These are phyloP conservation scores for Gallirallus australis DNA, from an alignment of 2,797 vertebrate genomes.

Conservation along the genomic window DNA sequence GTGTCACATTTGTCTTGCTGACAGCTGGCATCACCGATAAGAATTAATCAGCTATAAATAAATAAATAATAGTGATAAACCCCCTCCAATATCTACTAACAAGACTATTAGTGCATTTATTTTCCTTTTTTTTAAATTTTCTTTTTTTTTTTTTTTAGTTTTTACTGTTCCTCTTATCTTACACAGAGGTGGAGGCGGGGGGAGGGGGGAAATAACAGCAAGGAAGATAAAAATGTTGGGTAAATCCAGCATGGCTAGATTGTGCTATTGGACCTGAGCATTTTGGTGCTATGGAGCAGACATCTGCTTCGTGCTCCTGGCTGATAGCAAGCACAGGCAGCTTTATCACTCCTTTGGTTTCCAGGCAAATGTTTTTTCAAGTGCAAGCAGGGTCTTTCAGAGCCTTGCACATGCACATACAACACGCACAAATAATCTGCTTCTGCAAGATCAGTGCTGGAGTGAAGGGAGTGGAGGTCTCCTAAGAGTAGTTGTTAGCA, in stretches of 20 bases:
- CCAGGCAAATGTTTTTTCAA: conserved; percentile 19
- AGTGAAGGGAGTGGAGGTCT: neutral
- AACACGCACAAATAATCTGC: neutral
- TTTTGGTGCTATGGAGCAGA: neutral
- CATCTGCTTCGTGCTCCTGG: conserved; percentile 20
- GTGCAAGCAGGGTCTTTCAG: neutral
- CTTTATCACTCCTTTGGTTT: neutral
- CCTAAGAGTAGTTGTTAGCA: neutral
- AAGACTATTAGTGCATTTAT: neutral
- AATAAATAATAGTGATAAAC: neutral
- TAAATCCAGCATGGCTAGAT: conserved; percentile 47
- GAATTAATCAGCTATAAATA: conserved; percentile 31
- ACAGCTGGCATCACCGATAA: conserved; percentile 33
- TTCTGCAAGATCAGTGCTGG: neutral
- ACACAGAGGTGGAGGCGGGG: neutral
- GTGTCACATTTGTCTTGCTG: conserved; percentile 19
- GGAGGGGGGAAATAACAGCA: neutral
- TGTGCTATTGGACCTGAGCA: neutral
- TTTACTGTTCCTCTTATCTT: conserved; percentile 34
- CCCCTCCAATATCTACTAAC: neutral
- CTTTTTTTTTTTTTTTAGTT: neutral
- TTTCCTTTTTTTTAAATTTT: neutral
- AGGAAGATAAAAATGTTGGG: conserved; percentile 37
- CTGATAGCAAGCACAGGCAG: conserved; percentile 14
- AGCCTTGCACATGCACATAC: neutral